These are phyloP conservation scores for Scaptomyza parva DNA, from an alignment of 2,888 invertebrate genomes.

Conservation along the genomic window DNA sequence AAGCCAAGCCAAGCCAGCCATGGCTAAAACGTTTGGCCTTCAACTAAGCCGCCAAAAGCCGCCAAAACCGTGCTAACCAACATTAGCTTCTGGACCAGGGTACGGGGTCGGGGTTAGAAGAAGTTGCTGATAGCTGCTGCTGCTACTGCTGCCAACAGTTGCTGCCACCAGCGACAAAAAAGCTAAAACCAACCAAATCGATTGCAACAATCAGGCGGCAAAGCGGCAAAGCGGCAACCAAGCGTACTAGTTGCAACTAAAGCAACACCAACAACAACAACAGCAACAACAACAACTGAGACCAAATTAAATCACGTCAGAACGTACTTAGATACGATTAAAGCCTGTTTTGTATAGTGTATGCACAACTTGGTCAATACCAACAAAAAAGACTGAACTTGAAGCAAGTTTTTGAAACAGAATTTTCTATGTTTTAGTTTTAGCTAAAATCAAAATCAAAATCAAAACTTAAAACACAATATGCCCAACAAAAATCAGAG, in stretches of 20 bases:
- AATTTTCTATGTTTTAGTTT: too few relatives aligned
- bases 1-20: slow-evolving; percentile 18
- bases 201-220: slow-evolving; percentile 40
- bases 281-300: slow-evolving; percentile 8
- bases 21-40: slow-evolving; percentile 34
- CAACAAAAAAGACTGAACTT: neutral
- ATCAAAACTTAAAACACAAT: too few relatives aligned
- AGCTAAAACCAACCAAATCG: too few relatives aligned
- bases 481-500: neutral
- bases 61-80: slow-evolving; percentile 7
- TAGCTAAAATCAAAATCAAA: too few relatives aligned
- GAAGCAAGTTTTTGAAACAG: too few relatives aligned
- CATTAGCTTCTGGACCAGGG: slow-evolving; percentile 10
- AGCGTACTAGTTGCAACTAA: slow-evolving; percentile 51
- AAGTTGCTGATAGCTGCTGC: slow-evolving; percentile 3
- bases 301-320: slow-evolving; percentile 13
- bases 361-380: slow-evolving; percentile 29
- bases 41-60: slow-evolving; percentile 18
- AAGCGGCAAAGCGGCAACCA: slow-evolving; percentile 44
- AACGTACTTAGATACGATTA: neutral
- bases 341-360: slow-evolving; percentile 7
- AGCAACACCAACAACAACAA: slow-evolving; percentile 8
- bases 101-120: neutral
- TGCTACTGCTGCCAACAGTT: neutral
- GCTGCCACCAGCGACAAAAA: neutral